A percentile compares a stretch with the other conserved stretches of the same genome.
Conservation (phyloP, 2,113 vertebrate species). For the Peucedramus taeniatus region DNA sequence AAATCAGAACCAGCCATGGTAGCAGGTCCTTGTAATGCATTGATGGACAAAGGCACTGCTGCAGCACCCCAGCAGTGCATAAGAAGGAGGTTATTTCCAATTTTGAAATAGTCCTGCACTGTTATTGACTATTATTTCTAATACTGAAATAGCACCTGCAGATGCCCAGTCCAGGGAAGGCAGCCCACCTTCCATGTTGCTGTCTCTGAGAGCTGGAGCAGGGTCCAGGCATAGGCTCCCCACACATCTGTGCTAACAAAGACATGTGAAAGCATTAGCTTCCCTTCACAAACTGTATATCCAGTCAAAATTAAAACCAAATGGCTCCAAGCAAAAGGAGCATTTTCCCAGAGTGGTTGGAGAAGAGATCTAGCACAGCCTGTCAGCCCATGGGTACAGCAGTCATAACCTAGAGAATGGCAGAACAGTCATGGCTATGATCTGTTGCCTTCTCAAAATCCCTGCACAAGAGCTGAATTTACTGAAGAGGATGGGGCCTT, state of each 20-base stretch:
- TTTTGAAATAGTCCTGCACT: not conserved
- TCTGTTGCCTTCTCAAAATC: not conserved
- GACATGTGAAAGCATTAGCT: not conserved
- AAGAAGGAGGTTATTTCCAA: not conserved
- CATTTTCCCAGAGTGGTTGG: not conserved
- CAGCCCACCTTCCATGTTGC: accelerated
- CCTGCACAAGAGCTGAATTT: not conserved
- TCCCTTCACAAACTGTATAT: not conserved
- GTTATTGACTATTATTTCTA: not conserved
- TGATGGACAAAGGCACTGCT: not conserved
- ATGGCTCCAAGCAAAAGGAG: not conserved
- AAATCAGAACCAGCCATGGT: not conserved
- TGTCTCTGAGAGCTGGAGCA: not conserved
- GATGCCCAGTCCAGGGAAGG: accelerated
- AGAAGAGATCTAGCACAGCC: not conserved
- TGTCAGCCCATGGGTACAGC: not conserved
- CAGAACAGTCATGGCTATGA: not conserved
- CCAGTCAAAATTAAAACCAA: constrained; percentile 18
- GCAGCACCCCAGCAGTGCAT: not conserved
- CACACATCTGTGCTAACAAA: not conserved
- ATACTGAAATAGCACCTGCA: not conserved
- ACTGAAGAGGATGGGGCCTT: not conserved
- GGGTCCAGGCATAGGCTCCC: not conserved
- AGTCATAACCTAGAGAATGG: not conserved
- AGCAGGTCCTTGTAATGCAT: not conserved